A percentile compares a stretch with the other conserved stretches of the same genome.
phyloP scores from a whole-genome alignment of 2,888 invertebrate species.

The Coenonympha arcania region DNA sequence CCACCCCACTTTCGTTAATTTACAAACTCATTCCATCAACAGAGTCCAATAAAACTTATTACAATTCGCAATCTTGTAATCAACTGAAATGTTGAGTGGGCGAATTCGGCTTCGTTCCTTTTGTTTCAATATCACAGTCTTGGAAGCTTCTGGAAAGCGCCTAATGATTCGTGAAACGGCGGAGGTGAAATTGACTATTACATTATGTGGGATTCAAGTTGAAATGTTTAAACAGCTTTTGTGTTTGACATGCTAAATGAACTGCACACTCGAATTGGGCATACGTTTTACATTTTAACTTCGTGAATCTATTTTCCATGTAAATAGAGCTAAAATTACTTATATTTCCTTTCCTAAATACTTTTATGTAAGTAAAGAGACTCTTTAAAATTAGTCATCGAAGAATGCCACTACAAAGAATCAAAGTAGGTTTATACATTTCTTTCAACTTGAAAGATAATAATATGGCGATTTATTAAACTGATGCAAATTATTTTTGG shows the following conservation, averaged over 20 bases:
- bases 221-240: constrained; percentile 33
- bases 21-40: neutral
- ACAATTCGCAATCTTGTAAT: neutral
- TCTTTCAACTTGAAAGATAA: too few species aligned
- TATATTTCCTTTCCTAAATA: too few species aligned
- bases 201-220: constrained; percentile 27
- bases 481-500: too few species aligned
- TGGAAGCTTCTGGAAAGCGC: constrained; percentile 27
- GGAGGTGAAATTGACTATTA: constrained; percentile 32
- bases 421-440: too few species aligned
- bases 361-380: too few species aligned
- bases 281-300: neutral
- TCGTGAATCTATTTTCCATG: neutral
- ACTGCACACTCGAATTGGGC: neutral
- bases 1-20: neutral
- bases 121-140: constrained; percentile 6
- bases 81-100: constrained; percentile 4
- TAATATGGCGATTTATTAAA: too few species aligned
- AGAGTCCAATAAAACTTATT: constrained; percentile 5
- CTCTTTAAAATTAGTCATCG: too few species aligned
- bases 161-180: constrained; percentile 49
- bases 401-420: too few species aligned
- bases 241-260: neutral
- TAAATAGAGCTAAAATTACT: too few species aligned
- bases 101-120: constrained; percentile 1